phyloP scores from a whole-genome alignment of 2,113 vertebrate species.

The Piprites chloris region DNA sequence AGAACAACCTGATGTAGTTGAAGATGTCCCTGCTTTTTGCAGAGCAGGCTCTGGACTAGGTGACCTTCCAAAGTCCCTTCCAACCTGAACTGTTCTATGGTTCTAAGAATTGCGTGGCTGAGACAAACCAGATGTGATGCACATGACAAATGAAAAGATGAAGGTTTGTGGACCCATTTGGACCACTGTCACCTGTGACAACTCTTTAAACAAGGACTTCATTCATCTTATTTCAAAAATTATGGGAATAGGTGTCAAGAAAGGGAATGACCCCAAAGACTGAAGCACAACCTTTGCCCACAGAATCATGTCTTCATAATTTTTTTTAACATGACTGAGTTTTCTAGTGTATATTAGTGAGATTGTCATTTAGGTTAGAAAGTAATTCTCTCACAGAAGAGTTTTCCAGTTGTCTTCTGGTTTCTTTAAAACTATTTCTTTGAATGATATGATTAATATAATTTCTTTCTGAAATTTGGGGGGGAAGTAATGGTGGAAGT shows the following conservation, averaged over 20 bases:
- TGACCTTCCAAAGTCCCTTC: background rate
- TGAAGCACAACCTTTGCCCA: background rate
- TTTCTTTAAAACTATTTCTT: background rate
- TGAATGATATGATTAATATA: background rate
- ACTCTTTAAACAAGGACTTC: background rate
- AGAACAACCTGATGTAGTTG: background rate
- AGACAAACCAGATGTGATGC: background rate
- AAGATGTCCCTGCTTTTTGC: background rate
- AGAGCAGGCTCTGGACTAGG: fast-evolving
- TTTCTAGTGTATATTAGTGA: background rate
- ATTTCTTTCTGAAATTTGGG: background rate
- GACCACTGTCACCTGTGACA: background rate
- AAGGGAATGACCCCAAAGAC: background rate
- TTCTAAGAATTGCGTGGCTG: background rate
- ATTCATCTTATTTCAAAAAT: background rate
- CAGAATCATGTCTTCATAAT: background rate
- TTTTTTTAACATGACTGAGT: background rate
- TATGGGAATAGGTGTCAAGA: background rate
- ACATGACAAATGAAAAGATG: background rate
- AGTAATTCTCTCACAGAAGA: background rate
- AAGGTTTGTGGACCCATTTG: background rate
- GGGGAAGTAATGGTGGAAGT: background rate
- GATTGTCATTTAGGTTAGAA: background rate
- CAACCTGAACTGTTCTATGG: background rate
- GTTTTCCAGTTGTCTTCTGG: background rate